phyloP scores from a whole-genome alignment of 2,888 invertebrate genomes.

The Microplitis deprimator region DNA sequence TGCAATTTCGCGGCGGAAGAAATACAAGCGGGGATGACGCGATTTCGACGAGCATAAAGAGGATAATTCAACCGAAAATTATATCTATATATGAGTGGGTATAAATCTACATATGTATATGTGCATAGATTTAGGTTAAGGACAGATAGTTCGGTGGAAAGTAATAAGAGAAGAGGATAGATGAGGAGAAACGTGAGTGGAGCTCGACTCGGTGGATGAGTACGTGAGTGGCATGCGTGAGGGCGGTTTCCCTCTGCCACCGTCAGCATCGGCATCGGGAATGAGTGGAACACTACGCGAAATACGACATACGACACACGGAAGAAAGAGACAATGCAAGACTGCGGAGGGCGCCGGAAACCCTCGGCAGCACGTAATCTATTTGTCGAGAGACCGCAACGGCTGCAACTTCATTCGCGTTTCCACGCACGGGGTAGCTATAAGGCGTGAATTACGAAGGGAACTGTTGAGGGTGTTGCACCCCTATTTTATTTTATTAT shows the following conservation, averaged over 20 bases:
- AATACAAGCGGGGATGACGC: slow-evolving; percentile 34
- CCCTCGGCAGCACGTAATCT: slow-evolving; percentile 68
- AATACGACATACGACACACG: slow-evolving; percentile 48
- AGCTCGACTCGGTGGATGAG: slow-evolving; percentile 61
- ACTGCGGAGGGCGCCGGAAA: slow-evolving; percentile 52
- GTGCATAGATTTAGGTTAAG: slow-evolving; percentile 46
- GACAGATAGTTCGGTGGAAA: slow-evolving; percentile 20
- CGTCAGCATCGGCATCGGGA: slow-evolving; percentile 41
- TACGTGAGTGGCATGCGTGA: slow-evolving; percentile 70
- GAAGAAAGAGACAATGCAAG: slow-evolving; percentile 47
- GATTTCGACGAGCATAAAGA: slow-evolving; percentile 26
- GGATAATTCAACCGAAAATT: not conserved
- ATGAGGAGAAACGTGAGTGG: slow-evolving; percentile 41
- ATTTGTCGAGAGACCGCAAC: slow-evolving; percentile 69
- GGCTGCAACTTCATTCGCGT: slow-evolving; percentile 51
- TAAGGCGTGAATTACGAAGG: slow-evolving; percentile 43
- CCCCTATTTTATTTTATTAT: slow-evolving; percentile 8
- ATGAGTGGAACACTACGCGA: slow-evolving; percentile 39
- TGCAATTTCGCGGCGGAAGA: slow-evolving; percentile 64
- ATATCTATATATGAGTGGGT: not conserved
- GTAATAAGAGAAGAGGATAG: slow-evolving; percentile 31
- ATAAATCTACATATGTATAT: not conserved
- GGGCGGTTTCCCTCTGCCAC: slow-evolving; percentile 38
- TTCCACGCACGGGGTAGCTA: slow-evolving; percentile 47
- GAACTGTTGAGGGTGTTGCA: slow-evolving; percentile 5